phyloP scores from a whole-genome alignment of 2,888 invertebrate species.

The Orchesellides sinensis region DNA sequence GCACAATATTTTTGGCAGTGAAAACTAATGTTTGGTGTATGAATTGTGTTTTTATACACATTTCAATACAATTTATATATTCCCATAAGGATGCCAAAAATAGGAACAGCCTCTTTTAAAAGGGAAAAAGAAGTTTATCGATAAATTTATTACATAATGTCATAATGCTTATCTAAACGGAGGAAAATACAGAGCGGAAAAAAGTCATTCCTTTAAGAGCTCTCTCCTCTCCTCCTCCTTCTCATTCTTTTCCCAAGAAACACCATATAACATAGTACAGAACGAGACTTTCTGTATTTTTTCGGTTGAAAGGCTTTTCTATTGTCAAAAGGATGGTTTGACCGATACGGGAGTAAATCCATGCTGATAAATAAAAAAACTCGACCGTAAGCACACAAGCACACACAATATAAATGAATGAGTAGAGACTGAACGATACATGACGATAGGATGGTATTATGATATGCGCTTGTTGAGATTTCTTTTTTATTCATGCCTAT shows the following conservation, averaged over 20 bases:
- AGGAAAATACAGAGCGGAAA: too few species aligned
- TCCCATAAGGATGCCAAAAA: not conserved
- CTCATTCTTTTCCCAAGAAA: too few species aligned
- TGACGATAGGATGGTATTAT: not conserved
- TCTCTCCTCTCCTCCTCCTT: too few species aligned
- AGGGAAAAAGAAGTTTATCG: not conserved
- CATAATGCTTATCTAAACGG: not conserved
- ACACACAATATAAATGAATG: not conserved
- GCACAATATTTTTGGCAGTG: too few species aligned
- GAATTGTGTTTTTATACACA: not conserved
- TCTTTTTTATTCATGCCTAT: not conserved
- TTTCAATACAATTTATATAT: not conserved
- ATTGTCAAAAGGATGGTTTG: not conserved
- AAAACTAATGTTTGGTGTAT: not conserved
- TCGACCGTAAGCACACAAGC: not conserved
- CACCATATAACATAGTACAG: too few species aligned
- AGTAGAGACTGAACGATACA: slow-evolving; percentile 1
- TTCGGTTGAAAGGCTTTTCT: not conserved
- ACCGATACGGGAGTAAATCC: slow-evolving; percentile 14
- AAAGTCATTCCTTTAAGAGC: too few species aligned
- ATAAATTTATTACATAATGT: not conserved
- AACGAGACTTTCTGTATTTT: too few species aligned
- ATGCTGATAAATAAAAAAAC: not conserved
- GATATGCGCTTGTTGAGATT: not conserved
- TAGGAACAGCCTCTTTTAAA: not conserved